Evolutionary conservation across 1,140 invertebrate genomes (phyloP).

Genomic region (Polyergus mexicanus): DNA sequence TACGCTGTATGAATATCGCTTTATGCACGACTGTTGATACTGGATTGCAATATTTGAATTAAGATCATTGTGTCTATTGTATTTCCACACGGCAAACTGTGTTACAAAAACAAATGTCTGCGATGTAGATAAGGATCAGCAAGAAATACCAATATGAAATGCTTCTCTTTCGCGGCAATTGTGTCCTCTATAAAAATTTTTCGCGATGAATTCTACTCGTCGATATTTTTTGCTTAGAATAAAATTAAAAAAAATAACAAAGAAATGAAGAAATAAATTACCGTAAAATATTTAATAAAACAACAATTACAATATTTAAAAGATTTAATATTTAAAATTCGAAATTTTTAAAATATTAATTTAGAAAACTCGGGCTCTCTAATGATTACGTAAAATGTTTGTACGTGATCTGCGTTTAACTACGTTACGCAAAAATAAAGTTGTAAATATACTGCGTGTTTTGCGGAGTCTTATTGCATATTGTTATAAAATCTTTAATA

Average conservation of each 20-base stretch:
- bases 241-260: background rate
- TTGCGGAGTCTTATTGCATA: background rate
- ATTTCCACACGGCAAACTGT: slow-evolving; percentile 19
- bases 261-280: background rate
- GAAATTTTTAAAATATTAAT: background rate
- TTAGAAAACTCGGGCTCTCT: background rate
- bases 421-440: background rate
- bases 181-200: background rate
- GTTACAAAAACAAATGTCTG: slow-evolving; percentile 35
- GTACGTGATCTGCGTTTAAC: background rate
- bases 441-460: background rate
- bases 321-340: too few relatives aligned
- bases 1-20: background rate
- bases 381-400: background rate
- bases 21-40: background rate
- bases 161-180: background rate
- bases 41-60: slow-evolving; percentile 15
- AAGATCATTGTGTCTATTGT: slow-evolving; percentile 15
- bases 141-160: background rate
- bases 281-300: background rate
- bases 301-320: background rate
- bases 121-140: background rate
- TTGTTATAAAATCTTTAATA: background rate
- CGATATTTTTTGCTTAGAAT: too few relatives aligned
- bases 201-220: background rate